Base-by-base conservation (phyloP, 2,797 vertebrate genomes). In the Melanotaenia nigrans region DNA sequence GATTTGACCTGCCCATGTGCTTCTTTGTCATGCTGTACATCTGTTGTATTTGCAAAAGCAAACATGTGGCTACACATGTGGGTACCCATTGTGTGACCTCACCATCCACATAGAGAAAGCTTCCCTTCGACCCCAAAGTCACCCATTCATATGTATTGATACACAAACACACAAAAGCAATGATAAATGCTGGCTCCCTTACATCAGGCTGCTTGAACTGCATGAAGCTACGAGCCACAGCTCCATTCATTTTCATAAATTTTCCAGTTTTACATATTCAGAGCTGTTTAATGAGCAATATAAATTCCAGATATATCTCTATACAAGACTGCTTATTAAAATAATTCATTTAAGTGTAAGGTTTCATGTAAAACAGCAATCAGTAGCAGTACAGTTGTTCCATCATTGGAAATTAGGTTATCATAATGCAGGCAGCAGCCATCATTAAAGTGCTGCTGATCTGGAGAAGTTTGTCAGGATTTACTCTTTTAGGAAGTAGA, bases 271-370 rank as follows among this genome's bases (percentile, higher is more conserved):
- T 72, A 66, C 35, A 70, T 61, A 68, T 67, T 73, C 65, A 58
- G 33, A 35, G 67, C 38, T 72, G 49, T 75, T 82, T 84, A 84
- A 89, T 60, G 77, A 85, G 70, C 51, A 42, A 53, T 57, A 55
- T 75, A 70, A 64, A 85, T 69, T 67, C 67, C 55, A 71, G 57
- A 66, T 77, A 77, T 55, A 32, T 38, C 42, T 9, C 70, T 1
- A 68, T 58, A 61, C 69, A 71, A 68, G 57, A 69, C 30, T 2
- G 53, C 65, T 88, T 66, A 70, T 88, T 82, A 74, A 78, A 84
- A 75, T 61, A 33, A 67, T 71, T 49, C 0, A 71, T 82, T 71
- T 35, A 54, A 69, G 35, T 63, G 65, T 75, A 80, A 75, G 63
- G 75, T 81, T 73, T 64, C 45, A 49, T 82, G 75, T 85, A 62